phyloP scores from a whole-genome alignment of 53 echinoderm and acorn worm genomes.

The Temnopleurus reevesii region DNA sequence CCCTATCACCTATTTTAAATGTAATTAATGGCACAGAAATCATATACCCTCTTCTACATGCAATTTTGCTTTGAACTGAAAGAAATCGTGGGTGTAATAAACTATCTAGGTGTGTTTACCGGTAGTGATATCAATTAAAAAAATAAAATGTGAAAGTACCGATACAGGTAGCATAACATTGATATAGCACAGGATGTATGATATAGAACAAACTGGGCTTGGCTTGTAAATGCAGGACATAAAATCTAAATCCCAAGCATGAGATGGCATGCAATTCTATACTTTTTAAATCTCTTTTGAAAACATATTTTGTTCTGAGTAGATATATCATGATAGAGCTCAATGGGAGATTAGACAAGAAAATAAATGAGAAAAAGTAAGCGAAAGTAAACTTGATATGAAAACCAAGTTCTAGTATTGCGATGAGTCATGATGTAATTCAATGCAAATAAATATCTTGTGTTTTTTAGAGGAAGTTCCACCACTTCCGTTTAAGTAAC shows the following conservation, averaged over 20 bases:
- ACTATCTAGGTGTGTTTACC: too few species aligned
- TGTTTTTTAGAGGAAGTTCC: constrained; percentile 14
- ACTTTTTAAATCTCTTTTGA: not conserved
- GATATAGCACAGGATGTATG: not conserved
- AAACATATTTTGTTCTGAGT: not conserved
- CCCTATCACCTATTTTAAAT: too few species aligned
- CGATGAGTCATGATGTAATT: constrained; percentile 4
- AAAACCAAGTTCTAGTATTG: constrained; percentile 1
- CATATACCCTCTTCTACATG: too few species aligned
- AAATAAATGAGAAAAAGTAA: not conserved
- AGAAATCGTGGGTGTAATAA: too few species aligned
- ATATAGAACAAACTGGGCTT: not conserved
- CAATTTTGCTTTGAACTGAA: too few species aligned
- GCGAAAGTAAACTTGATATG: not conserved
- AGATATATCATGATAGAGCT: too few species aligned
- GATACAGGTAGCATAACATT: not conserved
- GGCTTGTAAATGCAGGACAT: not conserved
- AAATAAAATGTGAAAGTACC: too few species aligned
- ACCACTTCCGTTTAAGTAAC: not conserved
- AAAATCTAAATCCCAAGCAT: not conserved
- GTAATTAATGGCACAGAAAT: too few species aligned
- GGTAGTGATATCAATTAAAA: too few species aligned
- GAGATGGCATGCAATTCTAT: not conserved
- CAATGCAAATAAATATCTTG: not conserved
- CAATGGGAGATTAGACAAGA: not conserved